phyloP scores from a whole-genome alignment of 2,113 vertebrate species.

The Nannobrachium achirus region DNA sequence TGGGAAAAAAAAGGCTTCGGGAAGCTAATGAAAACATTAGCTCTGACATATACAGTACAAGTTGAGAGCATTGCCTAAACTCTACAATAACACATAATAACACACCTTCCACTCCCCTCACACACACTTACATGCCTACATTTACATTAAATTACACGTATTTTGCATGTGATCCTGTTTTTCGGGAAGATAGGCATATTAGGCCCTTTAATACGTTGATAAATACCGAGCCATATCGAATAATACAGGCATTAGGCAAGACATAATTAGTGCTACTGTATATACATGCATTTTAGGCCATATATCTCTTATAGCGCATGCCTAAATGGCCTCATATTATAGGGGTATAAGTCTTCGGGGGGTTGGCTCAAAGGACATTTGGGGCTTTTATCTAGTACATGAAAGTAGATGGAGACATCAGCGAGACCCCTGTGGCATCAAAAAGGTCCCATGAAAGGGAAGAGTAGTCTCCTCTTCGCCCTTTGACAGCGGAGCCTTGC shows the following conservation, averaged over 20 bases:
- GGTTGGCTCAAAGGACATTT: slow-evolving; percentile 75
- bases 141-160: too few relatives aligned
- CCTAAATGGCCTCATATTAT: too few relatives aligned
- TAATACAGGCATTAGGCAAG: slow-evolving; percentile 59
- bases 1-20: slow-evolving; percentile 43
- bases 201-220: too few relatives aligned
- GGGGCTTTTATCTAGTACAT: slow-evolving; percentile 75
- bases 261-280: slow-evolving; percentile 77
- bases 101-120: slow-evolving; percentile 42
- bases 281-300: slow-evolving; percentile 50
- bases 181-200: too few relatives aligned
- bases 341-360: slow-evolving; percentile 67
- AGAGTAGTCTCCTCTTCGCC: slow-evolving; percentile 47
- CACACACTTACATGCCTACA: too few relatives aligned
- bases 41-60: too few relatives aligned
- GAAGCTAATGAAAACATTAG: slow-evolving; percentile 11
- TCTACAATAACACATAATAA: too few relatives aligned
- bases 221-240: too few relatives aligned
- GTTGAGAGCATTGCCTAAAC: too few relatives aligned
- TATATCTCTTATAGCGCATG: too few relatives aligned
- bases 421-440: slow-evolving; percentile 68
- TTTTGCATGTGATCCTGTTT: too few relatives aligned
- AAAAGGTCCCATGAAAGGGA: slow-evolving; percentile 66
- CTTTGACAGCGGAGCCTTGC: slow-evolving; percentile 54
- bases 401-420: slow-evolving; percentile 75